Evolutionary conservation across 2,888 invertebrate genomes (phyloP).

Genomic region (Terebella lapidaria): DNA sequence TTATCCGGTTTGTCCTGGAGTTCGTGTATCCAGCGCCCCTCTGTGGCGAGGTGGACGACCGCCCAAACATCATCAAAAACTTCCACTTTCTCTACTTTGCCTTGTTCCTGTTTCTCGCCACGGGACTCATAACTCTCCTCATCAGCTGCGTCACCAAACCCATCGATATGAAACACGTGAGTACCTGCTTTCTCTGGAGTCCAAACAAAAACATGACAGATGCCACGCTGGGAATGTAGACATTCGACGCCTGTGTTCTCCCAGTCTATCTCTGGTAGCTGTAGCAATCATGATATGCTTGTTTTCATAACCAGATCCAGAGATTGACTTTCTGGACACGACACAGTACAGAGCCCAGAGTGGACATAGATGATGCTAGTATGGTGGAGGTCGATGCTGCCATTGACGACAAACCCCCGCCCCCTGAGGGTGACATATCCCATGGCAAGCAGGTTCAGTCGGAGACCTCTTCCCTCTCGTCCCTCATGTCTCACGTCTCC

Average conservation of each 20-base stretch:
- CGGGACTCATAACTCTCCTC: slow-evolving; percentile 44
- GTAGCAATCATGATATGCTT: neutral
- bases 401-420: neutral
- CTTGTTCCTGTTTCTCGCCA: slow-evolving; percentile 54
- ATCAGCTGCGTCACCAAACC: slow-evolving; percentile 55
- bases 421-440: neutral
- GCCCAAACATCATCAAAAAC: slow-evolving; percentile 37
- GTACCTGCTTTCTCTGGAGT: neutral
- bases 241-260: neutral
- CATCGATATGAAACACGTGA: slow-evolving; percentile 30
- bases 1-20: slow-evolving; percentile 55
- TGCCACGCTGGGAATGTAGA: neutral
- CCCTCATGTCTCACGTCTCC: too few relatives aligned
- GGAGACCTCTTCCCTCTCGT: too few relatives aligned
- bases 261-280: neutral
- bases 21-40: slow-evolving; percentile 53
- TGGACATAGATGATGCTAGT: slow-evolving; percentile 10
- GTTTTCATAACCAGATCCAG: slow-evolving; percentile 34
- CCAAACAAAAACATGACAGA: neutral
- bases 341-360: slow-evolving; percentile 30
- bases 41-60: slow-evolving; percentile 41
- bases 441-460: too few relatives aligned
- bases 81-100: slow-evolving; percentile 57
- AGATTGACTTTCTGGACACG: slow-evolving; percentile 52
- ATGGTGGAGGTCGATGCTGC: neutral